phyloP scores from a whole-genome alignment of 2,888 invertebrate genomes.

The Melinopterus prodromus region DNA sequence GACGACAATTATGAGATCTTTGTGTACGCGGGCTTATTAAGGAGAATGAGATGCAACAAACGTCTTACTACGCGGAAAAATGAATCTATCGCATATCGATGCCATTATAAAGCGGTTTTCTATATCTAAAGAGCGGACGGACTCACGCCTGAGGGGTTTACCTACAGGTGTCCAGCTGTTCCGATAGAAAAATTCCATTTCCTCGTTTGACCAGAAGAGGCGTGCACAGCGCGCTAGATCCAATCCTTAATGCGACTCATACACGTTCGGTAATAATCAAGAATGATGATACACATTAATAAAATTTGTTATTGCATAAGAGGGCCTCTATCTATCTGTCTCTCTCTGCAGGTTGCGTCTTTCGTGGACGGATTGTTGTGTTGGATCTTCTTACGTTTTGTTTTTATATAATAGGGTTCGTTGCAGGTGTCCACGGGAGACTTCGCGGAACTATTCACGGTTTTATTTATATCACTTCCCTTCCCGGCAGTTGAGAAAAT shows the following conservation, averaged over 20 bases:
- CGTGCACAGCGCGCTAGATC: background rate
- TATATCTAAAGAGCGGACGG: background rate
- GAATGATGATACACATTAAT: conserved; percentile 32
- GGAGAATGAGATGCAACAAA: conserved; percentile 25
- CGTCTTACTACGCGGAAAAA: background rate
- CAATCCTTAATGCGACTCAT: background rate
- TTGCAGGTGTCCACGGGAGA: no score
- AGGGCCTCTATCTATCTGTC: background rate
- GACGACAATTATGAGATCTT: background rate
- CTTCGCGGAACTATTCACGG: no score
- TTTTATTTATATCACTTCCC: no score
- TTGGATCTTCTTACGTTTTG: no score
- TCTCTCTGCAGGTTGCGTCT: background rate
- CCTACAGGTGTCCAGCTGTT: conserved; percentile 33
- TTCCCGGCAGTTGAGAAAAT: no score
- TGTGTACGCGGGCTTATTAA: conserved; percentile 14
- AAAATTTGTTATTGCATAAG: conserved; percentile 32
- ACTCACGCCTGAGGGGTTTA: background rate
- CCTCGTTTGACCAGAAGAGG: conserved; percentile 21
- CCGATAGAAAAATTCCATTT: conserved; percentile 23
- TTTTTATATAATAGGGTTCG: no score
- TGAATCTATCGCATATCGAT: background rate
- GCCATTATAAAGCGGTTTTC: background rate
- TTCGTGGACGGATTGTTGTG: background rate
- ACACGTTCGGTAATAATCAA: conserved; percentile 26